Base-by-base conservation (phyloP, 2,797 vertebrate genomes). In the Diplodus sargus region DNA sequence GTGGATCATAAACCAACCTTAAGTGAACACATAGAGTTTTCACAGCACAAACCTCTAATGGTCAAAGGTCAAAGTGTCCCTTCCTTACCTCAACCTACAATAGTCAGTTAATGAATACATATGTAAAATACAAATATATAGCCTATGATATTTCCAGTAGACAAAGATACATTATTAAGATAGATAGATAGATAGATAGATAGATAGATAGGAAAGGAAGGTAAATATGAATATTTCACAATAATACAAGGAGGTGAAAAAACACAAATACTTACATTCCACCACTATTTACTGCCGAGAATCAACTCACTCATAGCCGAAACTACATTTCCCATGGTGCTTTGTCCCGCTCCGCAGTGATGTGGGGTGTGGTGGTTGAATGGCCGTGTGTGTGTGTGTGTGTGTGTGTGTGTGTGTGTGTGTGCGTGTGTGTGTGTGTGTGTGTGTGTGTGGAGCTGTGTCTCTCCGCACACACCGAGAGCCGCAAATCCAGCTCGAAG, bases 291-390 rank as follows among this genome's bases (percentile, higher is more conserved):
- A 34, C 34, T 34, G 34, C 34, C 34, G 53, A 77, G 16, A 20
- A 74, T 81, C 62, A 17, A 25, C 9, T 17, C 20, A 9, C n/a
- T 5, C 5, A 0, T 5, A 16, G 25, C 23, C 0, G 4, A 73
- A 87, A 95, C 93, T 91, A 53, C 43, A 86, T 87, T 83, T 93
- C 94, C 94, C 94, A 89, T 87, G 79, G 45, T 87, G 15, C 92
- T 75, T 54, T 85, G 82, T 80, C 74, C 48, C 65, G 51, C 89
- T 92, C 93, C 85, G 94, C 94, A 95, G 93, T 94, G 89, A 91
- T 89, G 89, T 89, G 91, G 92, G 93, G 93, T 92, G 93, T 94
- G 93, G 93, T 82, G 89, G 86, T 88, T 78, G 85, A 89, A 85
- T 83, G 90, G 56, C 30, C 61, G 78, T 70, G 82, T 71, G 81